Percentiles rank a stretch among this genome's conserved stretches.
Evolutionary conservation across 2,888 invertebrate genomes (phyloP).

Genomic region (Thelaira solivaga): DNA sequence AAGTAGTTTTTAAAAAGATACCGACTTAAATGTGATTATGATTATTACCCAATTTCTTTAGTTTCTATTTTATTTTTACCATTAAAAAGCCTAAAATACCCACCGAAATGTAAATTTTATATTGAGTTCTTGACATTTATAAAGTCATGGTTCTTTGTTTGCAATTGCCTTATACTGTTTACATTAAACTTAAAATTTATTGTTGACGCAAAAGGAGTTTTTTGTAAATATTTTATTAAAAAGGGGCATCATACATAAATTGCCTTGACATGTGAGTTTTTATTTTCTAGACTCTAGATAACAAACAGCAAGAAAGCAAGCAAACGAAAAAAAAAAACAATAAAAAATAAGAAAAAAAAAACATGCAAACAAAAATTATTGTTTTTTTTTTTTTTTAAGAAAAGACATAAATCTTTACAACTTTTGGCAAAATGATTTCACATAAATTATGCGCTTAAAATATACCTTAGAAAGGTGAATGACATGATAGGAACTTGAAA

Average conservation of each 20-base stretch:
- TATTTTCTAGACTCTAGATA: too few species aligned
- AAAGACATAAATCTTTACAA: constrained; percentile 52
- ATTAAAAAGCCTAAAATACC: too few species aligned
- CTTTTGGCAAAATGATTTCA: constrained; percentile 55
- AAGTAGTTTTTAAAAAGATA: too few species aligned
- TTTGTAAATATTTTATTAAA: neutral
- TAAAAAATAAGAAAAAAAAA: neutral
- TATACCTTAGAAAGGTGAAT: constrained; percentile 41
- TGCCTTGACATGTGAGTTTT: too few species aligned
- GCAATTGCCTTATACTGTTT: constrained; percentile 8
- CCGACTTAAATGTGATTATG: too few species aligned
- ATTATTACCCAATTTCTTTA: too few species aligned
- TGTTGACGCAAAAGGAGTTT: constrained; percentile 28
- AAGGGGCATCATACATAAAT: too few species aligned
- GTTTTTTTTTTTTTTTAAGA: constrained; percentile 8
- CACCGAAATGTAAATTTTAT: too few species aligned
- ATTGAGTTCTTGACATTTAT: constrained; percentile 3
- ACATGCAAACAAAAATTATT: constrained; percentile 6
- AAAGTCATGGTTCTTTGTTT: neutral
- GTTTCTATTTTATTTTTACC: too few species aligned
- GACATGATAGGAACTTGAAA: neutral
- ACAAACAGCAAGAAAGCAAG: too few species aligned
- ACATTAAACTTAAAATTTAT: constrained; percentile 33
- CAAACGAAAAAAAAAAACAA: neutral
- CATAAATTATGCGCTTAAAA: constrained; percentile 33